These are phyloP conservation scores for Pogoniulus pusillus DNA, from an alignment of 2,797 vertebrate species.

Conservation along the genomic window DNA sequence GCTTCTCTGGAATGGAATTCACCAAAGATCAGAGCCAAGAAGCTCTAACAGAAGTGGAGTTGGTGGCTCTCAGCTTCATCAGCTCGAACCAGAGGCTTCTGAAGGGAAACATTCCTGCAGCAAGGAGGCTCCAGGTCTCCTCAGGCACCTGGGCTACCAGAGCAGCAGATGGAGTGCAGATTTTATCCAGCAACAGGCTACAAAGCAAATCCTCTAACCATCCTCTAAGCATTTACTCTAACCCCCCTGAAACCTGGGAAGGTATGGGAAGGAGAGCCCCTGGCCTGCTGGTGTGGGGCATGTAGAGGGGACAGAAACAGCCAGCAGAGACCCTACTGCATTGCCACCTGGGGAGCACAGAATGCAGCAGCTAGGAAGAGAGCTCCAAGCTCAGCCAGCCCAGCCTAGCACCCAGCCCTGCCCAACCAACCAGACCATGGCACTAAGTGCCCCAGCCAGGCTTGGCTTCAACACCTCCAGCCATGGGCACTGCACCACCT, in stretches of 20 bases:
- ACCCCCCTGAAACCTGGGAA: constrained; percentile 20
- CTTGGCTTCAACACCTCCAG: too few relatives aligned
- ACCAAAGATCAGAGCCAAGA: constrained; percentile 53
- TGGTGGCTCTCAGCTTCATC: constrained; percentile 56
- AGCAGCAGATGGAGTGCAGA: constrained; percentile 40
- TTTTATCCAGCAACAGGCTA: constrained; percentile 39
- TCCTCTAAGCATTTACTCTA: not conserved
- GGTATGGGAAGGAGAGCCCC: not conserved
- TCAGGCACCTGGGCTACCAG: not conserved
- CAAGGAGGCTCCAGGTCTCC: constrained; percentile 31
- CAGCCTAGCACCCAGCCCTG: too few relatives aligned
- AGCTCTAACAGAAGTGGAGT: constrained; percentile 58
- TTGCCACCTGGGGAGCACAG: not conserved
- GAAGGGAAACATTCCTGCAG: constrained; percentile 30
- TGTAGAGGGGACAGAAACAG: not conserved
- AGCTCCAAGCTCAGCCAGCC: too few relatives aligned
- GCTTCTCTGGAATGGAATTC: constrained; percentile 64
- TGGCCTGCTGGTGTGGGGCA: not conserved
- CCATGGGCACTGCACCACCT: too few relatives aligned
- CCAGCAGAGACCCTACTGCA: constrained; percentile 26
- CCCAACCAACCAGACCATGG: too few relatives aligned
- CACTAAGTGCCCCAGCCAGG: too few relatives aligned
- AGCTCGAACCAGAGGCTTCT: constrained; percentile 61
- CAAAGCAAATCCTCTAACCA: too few relatives aligned
- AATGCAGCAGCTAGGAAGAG: too few relatives aligned